Evolutionary conservation across 2,113 vertebrate genomes (phyloP).

Genomic region (Pedetes capensis): DNA sequence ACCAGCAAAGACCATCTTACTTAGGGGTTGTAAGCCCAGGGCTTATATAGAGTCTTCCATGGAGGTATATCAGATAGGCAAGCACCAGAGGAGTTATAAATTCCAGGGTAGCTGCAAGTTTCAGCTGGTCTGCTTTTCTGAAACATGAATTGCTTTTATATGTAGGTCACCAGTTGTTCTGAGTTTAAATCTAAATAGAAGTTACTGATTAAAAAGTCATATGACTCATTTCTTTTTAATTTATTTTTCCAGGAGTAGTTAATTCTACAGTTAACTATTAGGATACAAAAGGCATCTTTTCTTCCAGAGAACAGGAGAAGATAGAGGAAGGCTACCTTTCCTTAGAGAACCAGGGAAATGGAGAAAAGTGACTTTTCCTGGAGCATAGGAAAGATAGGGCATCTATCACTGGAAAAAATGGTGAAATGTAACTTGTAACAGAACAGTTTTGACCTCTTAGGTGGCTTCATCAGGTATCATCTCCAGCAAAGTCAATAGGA

Average conservation of each 20-base stretch:
- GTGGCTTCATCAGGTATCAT: neutral
- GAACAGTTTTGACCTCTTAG: neutral
- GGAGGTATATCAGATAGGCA: neutral
- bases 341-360: neutral
- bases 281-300: neutral
- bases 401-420: neutral
- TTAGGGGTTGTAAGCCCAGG: neutral
- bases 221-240: neutral
- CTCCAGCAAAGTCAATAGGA: neutral
- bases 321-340: neutral
- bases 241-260: neutral
- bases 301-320: neutral
- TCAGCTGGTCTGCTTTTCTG: neutral
- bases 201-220: neutral
- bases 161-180: neutral
- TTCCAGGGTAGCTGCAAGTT: neutral
- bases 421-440: neutral
- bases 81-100: neutral
- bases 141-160: neutral
- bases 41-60: neutral
- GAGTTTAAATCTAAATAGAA: neutral
- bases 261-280: neutral
- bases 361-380: neutral
- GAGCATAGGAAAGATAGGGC: neutral
- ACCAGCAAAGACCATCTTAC: neutral